Evolutionary conservation across 2,113 vertebrate species (phyloP).

Genomic region (Pontoporia blainvillei): DNA sequence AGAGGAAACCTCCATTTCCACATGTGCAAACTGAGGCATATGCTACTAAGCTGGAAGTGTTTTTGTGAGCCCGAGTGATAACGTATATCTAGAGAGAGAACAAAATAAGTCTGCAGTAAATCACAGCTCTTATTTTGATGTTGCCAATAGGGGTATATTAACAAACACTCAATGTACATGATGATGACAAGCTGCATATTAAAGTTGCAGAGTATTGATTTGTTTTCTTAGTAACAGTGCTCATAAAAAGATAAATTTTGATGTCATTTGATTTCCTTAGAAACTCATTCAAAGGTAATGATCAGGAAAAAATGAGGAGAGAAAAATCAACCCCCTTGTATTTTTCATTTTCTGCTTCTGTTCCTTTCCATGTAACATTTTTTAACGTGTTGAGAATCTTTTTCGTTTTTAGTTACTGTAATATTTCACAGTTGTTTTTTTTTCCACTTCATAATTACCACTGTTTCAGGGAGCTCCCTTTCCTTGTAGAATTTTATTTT

Average conservation of each 20-base stretch:
- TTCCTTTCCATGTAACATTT: background rate
- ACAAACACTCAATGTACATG: background rate
- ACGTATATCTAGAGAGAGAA: rapidly evolving
- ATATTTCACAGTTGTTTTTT: background rate
- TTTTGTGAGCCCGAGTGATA: too few species aligned
- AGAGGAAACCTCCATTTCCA: background rate
- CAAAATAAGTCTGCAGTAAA: background rate
- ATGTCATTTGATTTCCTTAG: constrained; percentile 44
- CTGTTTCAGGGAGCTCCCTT: rapidly evolving
- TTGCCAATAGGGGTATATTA: background rate
- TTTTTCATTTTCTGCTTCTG: constrained; percentile 46
- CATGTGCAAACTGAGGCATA: rapidly evolving
- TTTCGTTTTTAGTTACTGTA: background rate
- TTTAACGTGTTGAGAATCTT: background rate
- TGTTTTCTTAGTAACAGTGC: background rate
- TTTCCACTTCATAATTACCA: background rate
- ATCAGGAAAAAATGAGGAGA: constrained; percentile 39
- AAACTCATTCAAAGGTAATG: constrained; percentile 61
- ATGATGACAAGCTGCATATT: background rate
- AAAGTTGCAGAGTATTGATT: background rate
- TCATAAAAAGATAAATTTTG: constrained; percentile 37
- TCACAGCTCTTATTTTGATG: background rate
- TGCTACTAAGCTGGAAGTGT: rapidly evolving
- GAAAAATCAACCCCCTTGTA: background rate
- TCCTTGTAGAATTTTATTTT: background rate